A percentile compares a stretch with the other conserved stretches of the same genome.
phyloP scores from a whole-genome alignment of 2,888 invertebrate genomes.

The Pocota personata region DNA sequence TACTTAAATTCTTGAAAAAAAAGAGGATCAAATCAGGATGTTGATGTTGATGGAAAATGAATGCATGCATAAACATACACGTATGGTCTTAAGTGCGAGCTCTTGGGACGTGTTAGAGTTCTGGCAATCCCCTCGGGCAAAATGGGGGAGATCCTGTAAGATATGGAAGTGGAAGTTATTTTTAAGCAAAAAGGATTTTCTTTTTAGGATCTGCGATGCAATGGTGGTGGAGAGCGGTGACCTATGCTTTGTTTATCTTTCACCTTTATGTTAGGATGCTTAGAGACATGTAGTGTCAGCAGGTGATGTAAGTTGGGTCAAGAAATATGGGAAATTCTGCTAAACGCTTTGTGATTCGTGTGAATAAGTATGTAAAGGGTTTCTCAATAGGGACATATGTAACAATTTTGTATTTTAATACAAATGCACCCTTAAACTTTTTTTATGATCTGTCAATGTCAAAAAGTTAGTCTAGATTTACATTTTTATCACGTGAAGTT shows the following conservation, averaged over 20 bases:
- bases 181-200: conserved; percentile 31
- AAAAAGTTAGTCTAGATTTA: no score
- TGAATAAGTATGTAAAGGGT: no score
- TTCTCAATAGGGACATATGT: no score
- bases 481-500: no score
- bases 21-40: conserved; percentile 53
- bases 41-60: conserved; percentile 56
- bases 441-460: no score
- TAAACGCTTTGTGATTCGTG: no score
- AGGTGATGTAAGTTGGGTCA: neutral
- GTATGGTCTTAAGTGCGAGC: neutral
- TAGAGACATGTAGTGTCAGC: neutral
- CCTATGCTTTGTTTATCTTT: conserved; percentile 10
- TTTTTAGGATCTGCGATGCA: conserved; percentile 1
- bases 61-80: conserved; percentile 44
- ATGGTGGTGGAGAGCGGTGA: neutral
- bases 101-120: conserved; percentile 15
- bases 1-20: conserved; percentile 30
- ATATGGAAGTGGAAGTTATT: conserved; percentile 34
- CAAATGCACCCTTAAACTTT: no score
- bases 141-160: neutral
- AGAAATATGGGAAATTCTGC: no score
- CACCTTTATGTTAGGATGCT: neutral
- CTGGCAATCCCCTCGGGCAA: neutral
- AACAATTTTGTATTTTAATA: no score